phyloP scores from a whole-genome alignment of 2,888 invertebrate species.

The Eilema sororculum region DNA sequence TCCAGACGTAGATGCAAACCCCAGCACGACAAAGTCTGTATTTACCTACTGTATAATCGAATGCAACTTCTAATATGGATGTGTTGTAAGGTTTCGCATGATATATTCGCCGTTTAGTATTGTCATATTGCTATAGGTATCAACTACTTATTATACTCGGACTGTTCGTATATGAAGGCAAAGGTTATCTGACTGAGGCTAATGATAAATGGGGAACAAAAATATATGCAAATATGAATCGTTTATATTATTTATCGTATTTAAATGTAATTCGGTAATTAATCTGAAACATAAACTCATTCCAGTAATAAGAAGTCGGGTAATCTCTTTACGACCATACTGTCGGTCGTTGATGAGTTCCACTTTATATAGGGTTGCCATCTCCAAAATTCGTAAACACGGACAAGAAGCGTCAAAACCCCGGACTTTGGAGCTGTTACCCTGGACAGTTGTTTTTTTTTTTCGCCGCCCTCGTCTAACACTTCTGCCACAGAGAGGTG shows the following conservation, averaged over 20 bases:
- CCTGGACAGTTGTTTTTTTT: too few species aligned
- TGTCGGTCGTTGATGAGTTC: background rate
- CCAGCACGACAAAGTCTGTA: background rate
- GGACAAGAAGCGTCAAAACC: too few species aligned
- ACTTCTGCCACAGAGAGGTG: too few species aligned
- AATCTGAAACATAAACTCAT: background rate
- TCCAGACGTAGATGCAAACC: too few species aligned
- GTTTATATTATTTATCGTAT: background rate
- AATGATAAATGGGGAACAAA: slow-evolving; percentile 13
- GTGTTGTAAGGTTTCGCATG: background rate
- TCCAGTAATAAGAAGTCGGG: background rate
- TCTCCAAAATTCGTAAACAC: too few species aligned
- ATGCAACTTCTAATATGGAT: background rate
- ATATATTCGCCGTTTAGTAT: background rate
- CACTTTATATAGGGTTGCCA: background rate
- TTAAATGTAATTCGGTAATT: background rate
- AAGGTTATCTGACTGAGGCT: slow-evolving; percentile 11
- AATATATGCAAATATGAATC: slow-evolving; percentile 4
- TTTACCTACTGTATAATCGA: background rate
- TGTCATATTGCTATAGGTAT: background rate
- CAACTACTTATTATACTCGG: background rate
- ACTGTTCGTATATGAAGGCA: slow-evolving; percentile 1
- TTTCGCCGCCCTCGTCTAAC: too few species aligned
- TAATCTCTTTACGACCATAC: background rate
- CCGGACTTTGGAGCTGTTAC: too few species aligned